phyloP scores from a whole-genome alignment of 1,140 invertebrate species.

The Riptortus pedestris region DNA sequence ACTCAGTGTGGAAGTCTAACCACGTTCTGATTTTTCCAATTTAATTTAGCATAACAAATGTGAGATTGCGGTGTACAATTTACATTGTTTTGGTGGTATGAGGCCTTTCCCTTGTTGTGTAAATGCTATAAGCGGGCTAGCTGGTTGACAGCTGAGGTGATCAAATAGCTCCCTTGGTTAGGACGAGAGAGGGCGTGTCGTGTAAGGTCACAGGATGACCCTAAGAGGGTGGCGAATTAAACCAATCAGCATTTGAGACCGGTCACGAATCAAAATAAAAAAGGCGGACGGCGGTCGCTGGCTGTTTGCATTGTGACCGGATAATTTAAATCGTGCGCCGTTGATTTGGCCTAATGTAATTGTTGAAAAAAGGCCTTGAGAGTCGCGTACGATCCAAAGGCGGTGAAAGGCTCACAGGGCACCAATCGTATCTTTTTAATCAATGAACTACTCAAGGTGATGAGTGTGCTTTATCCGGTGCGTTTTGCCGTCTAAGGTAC shows the following conservation, averaged over 20 bases:
- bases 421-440: not conserved
- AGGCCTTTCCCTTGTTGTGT: too few relatives aligned
- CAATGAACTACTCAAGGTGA: constrained; percentile 4
- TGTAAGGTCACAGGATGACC: not conserved
- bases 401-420: not conserved
- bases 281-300: not conserved
- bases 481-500: too few relatives aligned
- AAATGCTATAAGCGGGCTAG: too few relatives aligned
- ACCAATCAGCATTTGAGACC: constrained; percentile 2
- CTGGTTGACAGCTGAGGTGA: too few relatives aligned
- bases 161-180: too few relatives aligned
- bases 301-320: constrained; percentile 6
- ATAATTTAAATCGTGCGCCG: constrained; percentile 13
- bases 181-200: not conserved
- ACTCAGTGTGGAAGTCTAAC: too few relatives aligned
- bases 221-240: not conserved
- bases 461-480: too few relatives aligned
- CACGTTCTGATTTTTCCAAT: too few relatives aligned
- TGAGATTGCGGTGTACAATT: too few relatives aligned
- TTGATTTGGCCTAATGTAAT: constrained; percentile 12
- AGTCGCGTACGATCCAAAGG: too few relatives aligned
- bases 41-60: too few relatives aligned
- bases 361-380: not conserved
- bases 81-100: too few relatives aligned
- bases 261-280: not conserved